Evolutionary conservation across 35 echinoderm and acorn worm species (phyloP), one percentile per base, ranked within the genome.

Genomic region (Heliocidaris tuberculata): DNA sequence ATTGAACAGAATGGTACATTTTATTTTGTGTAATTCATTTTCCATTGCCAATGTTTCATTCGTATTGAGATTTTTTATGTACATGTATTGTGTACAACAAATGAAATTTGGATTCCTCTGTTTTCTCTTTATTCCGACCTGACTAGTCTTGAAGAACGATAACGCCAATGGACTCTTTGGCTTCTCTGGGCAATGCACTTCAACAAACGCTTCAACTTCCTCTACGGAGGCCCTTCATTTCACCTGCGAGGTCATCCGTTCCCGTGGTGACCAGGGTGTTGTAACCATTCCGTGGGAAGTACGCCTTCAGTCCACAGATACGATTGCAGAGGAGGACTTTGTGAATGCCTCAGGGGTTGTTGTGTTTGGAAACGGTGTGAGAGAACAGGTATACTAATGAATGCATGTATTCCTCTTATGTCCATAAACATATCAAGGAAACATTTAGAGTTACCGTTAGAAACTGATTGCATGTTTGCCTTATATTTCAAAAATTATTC

Each of bases 141-240:
- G 17, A 89, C 31, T 93, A 99, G 98, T 99, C 30, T 60, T 99
- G 96, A 99, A 97, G 88, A 99, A 97, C 95, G 98, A 99, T 90
- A 99, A 99, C 94, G 98, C 98, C 85, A 99, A 99, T 94, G 98
- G 98, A n/a, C 94, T 99, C 61, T 97, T 97, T 95, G 97, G 97
- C 5, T 99, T 99, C 89, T 95, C 95, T 94, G 98, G 98, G 19
- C 93, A 92, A 11, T 99, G 98, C 93, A 49, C 30, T 7, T 56
- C 94, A 8, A 54, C 86, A 30, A 93, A 31, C 17, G 9, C 70
- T 19, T 90, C 90, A 85, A 8, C 56, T 13, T 31, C 78, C 4
- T 97, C 97, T 30, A 9, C 49, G 49, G 98, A 99, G 86, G 92
- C 94, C 9, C 9, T 96, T 3, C 94, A 94, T 31, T 99, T 97